Conservation (phyloP, 2,113 vertebrate genomes). For the Calyptomena viridis region DNA sequence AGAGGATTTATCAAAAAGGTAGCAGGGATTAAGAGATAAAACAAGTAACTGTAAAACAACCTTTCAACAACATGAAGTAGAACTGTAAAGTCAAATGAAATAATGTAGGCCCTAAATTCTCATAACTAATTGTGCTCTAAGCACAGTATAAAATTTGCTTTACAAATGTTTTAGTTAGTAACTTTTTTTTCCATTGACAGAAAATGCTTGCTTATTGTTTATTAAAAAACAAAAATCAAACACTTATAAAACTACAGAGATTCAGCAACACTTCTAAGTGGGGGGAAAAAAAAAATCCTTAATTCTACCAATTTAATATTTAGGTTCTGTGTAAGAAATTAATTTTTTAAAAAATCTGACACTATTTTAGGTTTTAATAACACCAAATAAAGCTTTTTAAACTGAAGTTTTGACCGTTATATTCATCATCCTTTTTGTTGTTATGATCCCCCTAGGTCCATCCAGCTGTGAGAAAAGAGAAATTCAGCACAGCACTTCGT, state of each 20-base stretch:
- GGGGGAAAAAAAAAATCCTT: not conserved
- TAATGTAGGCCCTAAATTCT: not conserved
- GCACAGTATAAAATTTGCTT: not conserved
- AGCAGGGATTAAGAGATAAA: not conserved
- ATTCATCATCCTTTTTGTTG: not conserved
- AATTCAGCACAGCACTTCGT: not conserved
- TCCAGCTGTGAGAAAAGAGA: not conserved
- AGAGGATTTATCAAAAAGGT: not conserved
- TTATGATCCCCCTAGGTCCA: not conserved
- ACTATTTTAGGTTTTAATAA: not conserved
- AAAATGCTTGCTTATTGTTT: not conserved
- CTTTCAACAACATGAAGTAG: not conserved
- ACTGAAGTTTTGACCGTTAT: not conserved
- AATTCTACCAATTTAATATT: not conserved
- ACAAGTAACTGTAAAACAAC: not conserved
- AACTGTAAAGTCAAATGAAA: not conserved
- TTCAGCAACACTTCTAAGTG: not conserved
- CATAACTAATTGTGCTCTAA: not conserved
- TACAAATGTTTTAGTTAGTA: not conserved
- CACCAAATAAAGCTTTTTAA: not conserved
- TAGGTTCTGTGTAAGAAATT: not conserved
- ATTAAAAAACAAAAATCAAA: not conserved
- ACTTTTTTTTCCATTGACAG: not conserved
- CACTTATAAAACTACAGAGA: not conserved
- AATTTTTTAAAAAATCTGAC: not conserved